phyloP scores from a whole-genome alignment of 2,113 vertebrate genomes.

The Plecturocebus donacophilus region DNA sequence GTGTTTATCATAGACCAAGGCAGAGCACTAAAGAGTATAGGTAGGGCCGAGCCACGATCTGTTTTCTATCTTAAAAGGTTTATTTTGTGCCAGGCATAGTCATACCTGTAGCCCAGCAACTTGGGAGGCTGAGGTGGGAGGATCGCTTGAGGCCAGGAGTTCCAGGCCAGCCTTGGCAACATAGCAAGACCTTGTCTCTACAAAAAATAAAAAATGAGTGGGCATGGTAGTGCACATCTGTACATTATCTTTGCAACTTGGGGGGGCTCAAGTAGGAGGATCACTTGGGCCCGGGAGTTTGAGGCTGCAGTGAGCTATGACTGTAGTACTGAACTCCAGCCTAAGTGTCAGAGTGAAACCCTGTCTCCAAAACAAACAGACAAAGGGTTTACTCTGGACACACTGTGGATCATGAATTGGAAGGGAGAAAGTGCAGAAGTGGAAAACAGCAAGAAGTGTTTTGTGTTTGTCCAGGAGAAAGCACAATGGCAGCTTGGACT shows the following conservation, averaged over 20 bases:
- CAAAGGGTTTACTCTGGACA: not conserved
- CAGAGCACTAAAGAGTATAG: not conserved
- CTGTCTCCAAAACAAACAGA: not conserved
- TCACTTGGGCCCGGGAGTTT: not conserved
- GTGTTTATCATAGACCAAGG: rapidly evolving
- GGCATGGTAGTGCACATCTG: too few species aligned
- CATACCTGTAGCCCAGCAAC: not conserved
- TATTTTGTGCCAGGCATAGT: not conserved
- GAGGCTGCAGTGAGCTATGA: not conserved
- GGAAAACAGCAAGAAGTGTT: not conserved
- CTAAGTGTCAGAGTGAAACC: not conserved
- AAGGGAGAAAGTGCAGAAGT: not conserved
- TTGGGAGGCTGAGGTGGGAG: not conserved
- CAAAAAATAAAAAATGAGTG: too few species aligned
- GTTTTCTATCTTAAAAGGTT: not conserved
- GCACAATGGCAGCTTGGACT: rapidly evolving
- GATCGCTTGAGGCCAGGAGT: not conserved
- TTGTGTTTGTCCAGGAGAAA: not conserved
- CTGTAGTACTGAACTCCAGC: not conserved
- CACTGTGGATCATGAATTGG: not conserved
- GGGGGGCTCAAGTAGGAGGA: not conserved
- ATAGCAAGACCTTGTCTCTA: too few species aligned
- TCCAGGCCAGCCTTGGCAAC: not conserved
- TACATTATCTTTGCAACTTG: not conserved
- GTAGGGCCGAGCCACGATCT: not conserved